phyloP scores from a whole-genome alignment of 92 coral and sea anemone species.

The Umimayanthus kanabou region DNA sequence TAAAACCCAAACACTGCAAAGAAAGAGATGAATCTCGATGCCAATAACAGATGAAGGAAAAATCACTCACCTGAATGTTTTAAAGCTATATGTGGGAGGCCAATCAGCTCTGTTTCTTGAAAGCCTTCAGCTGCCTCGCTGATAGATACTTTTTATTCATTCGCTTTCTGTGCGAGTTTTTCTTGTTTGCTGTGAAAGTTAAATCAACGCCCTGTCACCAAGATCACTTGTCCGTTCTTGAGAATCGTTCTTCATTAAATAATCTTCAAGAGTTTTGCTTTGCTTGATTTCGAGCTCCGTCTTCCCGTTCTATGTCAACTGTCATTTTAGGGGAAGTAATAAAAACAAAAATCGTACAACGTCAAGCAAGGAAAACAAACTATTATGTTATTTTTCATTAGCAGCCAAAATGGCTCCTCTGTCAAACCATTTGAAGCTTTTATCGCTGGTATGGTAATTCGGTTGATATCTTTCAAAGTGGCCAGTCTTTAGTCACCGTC shows the following conservation, averaged over 20 bases:
- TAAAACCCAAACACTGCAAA: background rate
- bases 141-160: background rate
- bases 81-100: background rate
- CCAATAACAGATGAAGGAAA: background rate
- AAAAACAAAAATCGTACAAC: background rate
- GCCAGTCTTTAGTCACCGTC: background rate
- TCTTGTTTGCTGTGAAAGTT: background rate
- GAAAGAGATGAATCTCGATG: background rate
- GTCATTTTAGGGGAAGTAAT: background rate
- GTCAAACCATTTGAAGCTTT: background rate
- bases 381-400: background rate
- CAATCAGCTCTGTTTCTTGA: background rate
- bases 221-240: background rate
- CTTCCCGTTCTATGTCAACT: background rate
- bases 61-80: background rate
- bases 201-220: background rate
- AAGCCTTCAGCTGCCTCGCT: background rate
- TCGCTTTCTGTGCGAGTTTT: background rate
- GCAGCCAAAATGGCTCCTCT: background rate
- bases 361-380: conserved; percentile 5
- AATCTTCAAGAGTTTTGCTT: background rate
- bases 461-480: background rate
- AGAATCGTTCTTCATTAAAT: background rate
- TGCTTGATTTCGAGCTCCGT: background rate
- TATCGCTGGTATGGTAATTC: conserved; percentile 2